phyloP scores from a whole-genome alignment of 2,797 vertebrate genomes.

The Clarias pachynema region DNA sequence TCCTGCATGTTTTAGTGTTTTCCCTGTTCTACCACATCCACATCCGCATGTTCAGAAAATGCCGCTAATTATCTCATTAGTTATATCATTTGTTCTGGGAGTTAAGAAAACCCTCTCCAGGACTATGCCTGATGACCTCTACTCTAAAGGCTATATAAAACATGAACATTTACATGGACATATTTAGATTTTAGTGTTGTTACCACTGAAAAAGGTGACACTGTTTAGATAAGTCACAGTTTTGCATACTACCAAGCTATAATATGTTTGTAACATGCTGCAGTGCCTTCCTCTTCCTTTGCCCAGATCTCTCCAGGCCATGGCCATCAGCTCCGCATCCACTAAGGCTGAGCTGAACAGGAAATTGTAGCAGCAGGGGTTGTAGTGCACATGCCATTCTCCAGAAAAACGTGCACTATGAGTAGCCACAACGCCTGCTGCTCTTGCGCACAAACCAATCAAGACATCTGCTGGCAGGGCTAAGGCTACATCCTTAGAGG shows the following conservation, averaged over 20 bases:
- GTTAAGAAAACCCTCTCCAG: too few relatives aligned
- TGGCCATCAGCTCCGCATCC: slow-evolving; percentile 68
- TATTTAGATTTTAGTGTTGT: slow-evolving; percentile 18
- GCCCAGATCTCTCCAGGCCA: slow-evolving; percentile 81
- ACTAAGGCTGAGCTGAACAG: slow-evolving; percentile 84
- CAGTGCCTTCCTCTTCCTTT: slow-evolving; percentile 71
- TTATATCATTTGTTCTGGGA: too few relatives aligned
- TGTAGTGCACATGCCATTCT: slow-evolving; percentile 82
- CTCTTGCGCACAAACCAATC: slow-evolving; percentile 83
- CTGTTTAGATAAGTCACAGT: slow-evolving; percentile 85
- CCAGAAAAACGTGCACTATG: slow-evolving; percentile 91
- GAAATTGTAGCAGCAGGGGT: slow-evolving; percentile 90
- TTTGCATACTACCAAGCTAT: slow-evolving; percentile 86
- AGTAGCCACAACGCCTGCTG: slow-evolving; percentile 77
- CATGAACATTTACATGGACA: background rate
- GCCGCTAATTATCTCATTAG: too few relatives aligned
- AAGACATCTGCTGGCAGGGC: slow-evolving; percentile 76
- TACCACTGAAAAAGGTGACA: slow-evolving; percentile 69
- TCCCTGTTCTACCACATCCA: too few relatives aligned
- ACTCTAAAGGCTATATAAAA: background rate
- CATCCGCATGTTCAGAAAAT: too few relatives aligned
- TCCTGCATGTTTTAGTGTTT: too few relatives aligned
- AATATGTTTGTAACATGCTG: slow-evolving; percentile 83
- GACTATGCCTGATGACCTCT: too few relatives aligned
- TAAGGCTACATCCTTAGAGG: slow-evolving; percentile 66